Base-by-base conservation (phyloP, 2,797 vertebrate genomes). In the Protonibea diacanthus region DNA sequence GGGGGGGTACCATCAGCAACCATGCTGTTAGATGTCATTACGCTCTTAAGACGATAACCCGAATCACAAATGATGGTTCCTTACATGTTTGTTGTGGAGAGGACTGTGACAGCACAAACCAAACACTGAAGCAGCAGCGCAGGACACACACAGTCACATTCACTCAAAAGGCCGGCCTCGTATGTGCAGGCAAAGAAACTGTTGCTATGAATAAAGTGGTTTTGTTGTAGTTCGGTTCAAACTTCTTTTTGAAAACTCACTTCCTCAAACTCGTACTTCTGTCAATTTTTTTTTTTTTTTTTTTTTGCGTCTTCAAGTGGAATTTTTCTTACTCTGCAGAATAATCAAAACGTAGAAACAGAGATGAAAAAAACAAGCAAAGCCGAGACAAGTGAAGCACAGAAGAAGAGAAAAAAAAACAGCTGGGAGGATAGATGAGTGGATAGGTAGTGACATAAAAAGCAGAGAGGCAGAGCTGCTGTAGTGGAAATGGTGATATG, bases 391-490 rank as follows among this genome's bases (percentile, higher is more conserved):
- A 72, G 45, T 23, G 53, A 64, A 65, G 71, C 48, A 60, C 21
- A 44, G 23, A 42, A 48, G 45, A 58, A 47, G 40, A 55, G 27
- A 38, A 48, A 23, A 38, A 48, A 23, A 67, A 52, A 51, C 15
- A 44, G 57, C 55, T 25, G 5, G 21, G 7, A 17, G 55, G 18
- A 74, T 59, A 67, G 56, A 71, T 9, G 27, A 42, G 23, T 59
- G 45, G 71, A 81, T 66, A 20, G 52, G 56, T 48, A 20, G 49
- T 68, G 78, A 74, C 74, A 67, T 62, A 65, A 18, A 64, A 57
- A 67, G 66, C 44, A 6, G 1, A 13, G 23, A 6, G n/a, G 20
- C 58, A 44, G 33, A 25, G 44, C 67, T 51, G 69, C 5, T 51
- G n/a, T 5, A 27, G 56, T 56, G 44, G 71, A 72, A 71, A 62